Evolutionary conservation across 2,888 invertebrate genomes (phyloP).

Genomic region (Drosophila acutilabella): DNA sequence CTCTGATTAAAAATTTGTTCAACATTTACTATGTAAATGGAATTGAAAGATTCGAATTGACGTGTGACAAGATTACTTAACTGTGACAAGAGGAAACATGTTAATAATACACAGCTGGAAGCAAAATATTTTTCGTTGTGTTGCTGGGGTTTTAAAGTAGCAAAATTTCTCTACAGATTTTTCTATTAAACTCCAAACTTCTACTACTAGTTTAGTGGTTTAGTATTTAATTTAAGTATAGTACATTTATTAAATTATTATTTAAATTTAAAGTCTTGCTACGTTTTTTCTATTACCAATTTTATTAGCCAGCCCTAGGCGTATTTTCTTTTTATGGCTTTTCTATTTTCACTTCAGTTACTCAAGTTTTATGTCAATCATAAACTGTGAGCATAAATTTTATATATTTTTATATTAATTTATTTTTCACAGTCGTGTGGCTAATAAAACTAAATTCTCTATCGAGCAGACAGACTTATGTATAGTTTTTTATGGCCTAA

Average conservation of each 20-base stretch:
- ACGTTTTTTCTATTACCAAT: neutral
- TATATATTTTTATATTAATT: slow-evolving; percentile 5
- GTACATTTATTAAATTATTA: too few species aligned
- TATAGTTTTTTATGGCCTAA: slow-evolving; percentile 21
- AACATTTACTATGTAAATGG: slow-evolving; percentile 40
- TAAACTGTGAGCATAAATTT: slow-evolving; percentile 5
- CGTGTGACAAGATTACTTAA: slow-evolving; percentile 51
- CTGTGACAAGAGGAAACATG: slow-evolving; percentile 19
- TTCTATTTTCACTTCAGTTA: neutral
- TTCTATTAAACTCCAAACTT: too few species aligned
- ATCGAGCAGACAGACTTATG: slow-evolving; percentile 5
- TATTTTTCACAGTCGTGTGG: slow-evolving; percentile 4
- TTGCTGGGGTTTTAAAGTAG: neutral
- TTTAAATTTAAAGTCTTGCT: neutral
- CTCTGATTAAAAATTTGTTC: slow-evolving; percentile 39
- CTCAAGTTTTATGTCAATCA: slow-evolving; percentile 8
- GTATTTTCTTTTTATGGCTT: neutral
- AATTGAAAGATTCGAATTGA: slow-evolving; percentile 41
- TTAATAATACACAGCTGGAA: slow-evolving; percentile 17
- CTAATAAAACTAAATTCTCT: slow-evolving; percentile 14
- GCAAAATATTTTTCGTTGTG: neutral
- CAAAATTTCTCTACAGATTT: too few species aligned
- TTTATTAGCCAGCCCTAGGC: neutral
- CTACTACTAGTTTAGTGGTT: too few species aligned
- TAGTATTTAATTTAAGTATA: too few species aligned